Evolutionary conservation across 2,113 vertebrate genomes (phyloP), one percentile per base, ranked within the genome.

Genomic region (Philantomba maxwellii): DNA sequence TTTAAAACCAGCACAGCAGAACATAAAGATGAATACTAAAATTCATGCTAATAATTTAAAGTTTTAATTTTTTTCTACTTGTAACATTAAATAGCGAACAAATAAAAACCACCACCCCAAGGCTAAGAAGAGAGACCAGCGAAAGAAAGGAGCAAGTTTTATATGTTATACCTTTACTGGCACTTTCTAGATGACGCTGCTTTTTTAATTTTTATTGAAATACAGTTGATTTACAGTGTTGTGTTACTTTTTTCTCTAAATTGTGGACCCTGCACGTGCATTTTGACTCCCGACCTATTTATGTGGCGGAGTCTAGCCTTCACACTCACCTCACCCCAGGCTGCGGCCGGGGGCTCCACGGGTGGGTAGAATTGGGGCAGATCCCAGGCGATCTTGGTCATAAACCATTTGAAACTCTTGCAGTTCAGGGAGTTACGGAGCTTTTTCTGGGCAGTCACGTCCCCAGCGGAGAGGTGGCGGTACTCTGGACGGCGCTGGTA

Each of bases 401-500:
- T 99, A 98, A 99, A 99, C 99, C 99, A 99, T 96, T 98, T 99
- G 98, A 99, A 99, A 98, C 86, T 99, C 97, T 98, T 99, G 98
- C 99, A 99, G 98, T 98, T 98, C 7, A 99, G 99, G 53, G 93
- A 97, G 98, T 92, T 99, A 88, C 99, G 99, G 49, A 99, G 99
- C 73, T 99, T 99, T 97, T 99, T 99, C 99, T 99, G 99, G 6
- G 97, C 96, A 0, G 98, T 90, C 4, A 99, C 99, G 10, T 99
- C 99, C 7, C 99, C 99, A 0, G 99, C 99, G 0, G 99, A 99
- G 39, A 99, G 99, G 97, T 99, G 99, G 78, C 99, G 99, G 98
- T 99, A 99, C 98, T 99, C 99, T 0, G 99, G 99, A 33, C 99
- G 98, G 0, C 99, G 99, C 99, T 99, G 99, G 98, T 99, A 99